A percentile compares a stretch with the other conserved stretches of the same genome.
phyloP scores from a whole-genome alignment of 1,140 invertebrate genomes.

The Rhopalosiphum maidis region DNA sequence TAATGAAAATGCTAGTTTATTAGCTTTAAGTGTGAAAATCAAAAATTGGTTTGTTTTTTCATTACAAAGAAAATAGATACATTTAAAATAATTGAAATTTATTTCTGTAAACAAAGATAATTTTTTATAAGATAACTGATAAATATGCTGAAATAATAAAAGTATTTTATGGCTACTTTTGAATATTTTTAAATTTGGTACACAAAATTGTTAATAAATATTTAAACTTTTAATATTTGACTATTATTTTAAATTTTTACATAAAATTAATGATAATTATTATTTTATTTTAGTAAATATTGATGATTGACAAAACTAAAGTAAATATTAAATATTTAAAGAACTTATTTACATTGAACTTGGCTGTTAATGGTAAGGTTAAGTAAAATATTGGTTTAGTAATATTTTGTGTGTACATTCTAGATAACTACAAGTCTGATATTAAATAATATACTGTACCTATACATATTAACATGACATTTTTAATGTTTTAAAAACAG shows the following conservation, averaged over 20 bases:
- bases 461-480: not conserved
- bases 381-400: not conserved
- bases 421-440: not conserved
- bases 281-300: conserved; percentile 4
- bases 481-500: not conserved
- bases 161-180: not conserved
- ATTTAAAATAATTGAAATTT: not conserved
- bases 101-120: not conserved
- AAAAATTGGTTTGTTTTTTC: not conserved
- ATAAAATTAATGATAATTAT: not conserved
- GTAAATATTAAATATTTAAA: not conserved
- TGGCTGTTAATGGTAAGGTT: not conserved
- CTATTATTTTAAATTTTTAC: not conserved
- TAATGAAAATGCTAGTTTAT: not conserved
- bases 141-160: not conserved
- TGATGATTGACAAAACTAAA: not conserved
- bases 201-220: not conserved
- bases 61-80: not conserved
- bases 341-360: not conserved
- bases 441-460: not conserved
- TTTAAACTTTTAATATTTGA: not conserved
- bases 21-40: not conserved
- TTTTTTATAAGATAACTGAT: not conserved
- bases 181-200: not conserved
- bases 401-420: not conserved